Conservation (phyloP, 2,797 vertebrate species). For the Hybognathus amarus region DNA sequence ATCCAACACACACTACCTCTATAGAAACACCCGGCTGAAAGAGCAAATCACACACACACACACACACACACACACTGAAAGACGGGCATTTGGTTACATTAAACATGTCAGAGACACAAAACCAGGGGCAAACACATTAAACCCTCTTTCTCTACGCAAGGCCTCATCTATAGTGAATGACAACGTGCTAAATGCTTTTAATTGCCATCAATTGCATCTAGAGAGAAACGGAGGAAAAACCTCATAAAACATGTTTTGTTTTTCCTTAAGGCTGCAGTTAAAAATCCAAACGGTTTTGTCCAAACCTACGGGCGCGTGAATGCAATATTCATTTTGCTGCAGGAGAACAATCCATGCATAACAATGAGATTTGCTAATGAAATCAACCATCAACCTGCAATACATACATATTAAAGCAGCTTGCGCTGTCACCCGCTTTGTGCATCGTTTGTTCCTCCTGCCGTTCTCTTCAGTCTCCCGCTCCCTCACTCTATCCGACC, state of each 20-base stretch:
- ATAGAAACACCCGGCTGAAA: constrained; percentile 20
- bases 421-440: constrained; percentile 94
- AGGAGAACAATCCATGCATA: constrained; percentile 99
- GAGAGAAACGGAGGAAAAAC: constrained; percentile 43
- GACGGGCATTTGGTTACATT: constrained; percentile 35
- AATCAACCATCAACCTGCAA: constrained; percentile 99
- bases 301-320: constrained; percentile 78
- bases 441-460: constrained; percentile 89
- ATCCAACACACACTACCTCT: background rate
- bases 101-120: constrained; percentile 43
- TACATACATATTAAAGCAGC: constrained; percentile 98
- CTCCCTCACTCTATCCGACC: constrained; percentile 76
- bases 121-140: constrained; percentile 32
- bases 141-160: constrained; percentile 32
- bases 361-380: constrained; percentile 99
- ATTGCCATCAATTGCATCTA: constrained; percentile 40
- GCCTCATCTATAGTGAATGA: constrained; percentile 49
- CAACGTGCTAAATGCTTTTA: constrained; percentile 45
- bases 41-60: constrained; percentile 39
- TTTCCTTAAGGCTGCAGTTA: constrained; percentile 52
- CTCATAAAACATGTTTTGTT: constrained; percentile 44
- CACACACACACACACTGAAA: constrained; percentile 37
- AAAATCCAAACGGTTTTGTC: constrained; percentile 73
- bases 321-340: constrained; percentile 99
- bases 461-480: constrained; percentile 74